Conservation (phyloP, 2,797 vertebrate genomes). For the Masticophis lateralis region DNA sequence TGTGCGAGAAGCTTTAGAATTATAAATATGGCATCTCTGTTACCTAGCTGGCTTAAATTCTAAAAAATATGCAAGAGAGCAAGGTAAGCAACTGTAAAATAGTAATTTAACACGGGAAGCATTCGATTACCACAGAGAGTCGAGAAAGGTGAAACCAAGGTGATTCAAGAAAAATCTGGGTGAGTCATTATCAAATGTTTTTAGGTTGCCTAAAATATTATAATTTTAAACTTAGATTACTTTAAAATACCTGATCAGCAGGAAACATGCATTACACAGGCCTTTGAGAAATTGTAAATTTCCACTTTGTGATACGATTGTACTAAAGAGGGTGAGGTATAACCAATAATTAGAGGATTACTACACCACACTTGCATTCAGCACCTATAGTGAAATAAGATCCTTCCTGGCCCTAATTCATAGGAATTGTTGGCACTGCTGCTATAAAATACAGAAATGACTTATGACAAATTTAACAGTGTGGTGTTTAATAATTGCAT, state of each 20-base stretch:
- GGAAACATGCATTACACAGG: background rate
- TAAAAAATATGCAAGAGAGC: background rate
- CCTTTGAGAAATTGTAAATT: slow-evolving; percentile 12
- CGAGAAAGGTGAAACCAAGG: background rate
- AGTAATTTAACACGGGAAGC: background rate
- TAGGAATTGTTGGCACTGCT: background rate
- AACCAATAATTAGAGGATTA: slow-evolving; percentile 29
- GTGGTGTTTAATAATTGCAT: background rate
- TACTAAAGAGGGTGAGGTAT: slow-evolving; percentile 1
- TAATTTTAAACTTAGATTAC: slow-evolving; percentile 11
- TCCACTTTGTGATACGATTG: slow-evolving; percentile 1
- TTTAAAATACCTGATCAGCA: slow-evolving; percentile 11
- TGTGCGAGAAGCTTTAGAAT: background rate
- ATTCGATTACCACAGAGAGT: background rate
- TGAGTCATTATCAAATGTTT: slow-evolving; percentile 11
- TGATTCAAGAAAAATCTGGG: background rate
- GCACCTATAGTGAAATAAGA: background rate
- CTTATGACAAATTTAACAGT: slow-evolving; percentile 15
- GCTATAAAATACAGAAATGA: background rate
- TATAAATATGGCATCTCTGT: background rate
- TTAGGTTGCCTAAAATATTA: slow-evolving; percentile 13
- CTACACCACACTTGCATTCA: slow-evolving; percentile 2
- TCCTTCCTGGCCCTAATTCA: slow-evolving; percentile 3
- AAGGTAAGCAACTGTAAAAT: background rate
- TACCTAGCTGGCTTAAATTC: background rate